phyloP scores from a whole-genome alignment of 2,797 vertebrate species.

The Simalia tracyae region DNA sequence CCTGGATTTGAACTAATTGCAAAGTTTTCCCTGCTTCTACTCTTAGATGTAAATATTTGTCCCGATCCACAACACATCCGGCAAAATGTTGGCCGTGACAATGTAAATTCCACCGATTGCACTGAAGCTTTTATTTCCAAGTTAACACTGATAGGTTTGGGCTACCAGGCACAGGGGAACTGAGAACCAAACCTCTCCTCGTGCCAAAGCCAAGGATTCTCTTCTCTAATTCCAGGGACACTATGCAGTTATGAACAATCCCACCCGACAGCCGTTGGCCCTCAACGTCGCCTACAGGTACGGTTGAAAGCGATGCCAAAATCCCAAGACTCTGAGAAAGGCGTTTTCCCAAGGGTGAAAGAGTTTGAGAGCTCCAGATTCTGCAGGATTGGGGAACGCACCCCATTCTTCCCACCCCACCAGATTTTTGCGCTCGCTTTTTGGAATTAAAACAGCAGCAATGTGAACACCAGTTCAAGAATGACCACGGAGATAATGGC shows the following conservation, averaged over 20 bases:
- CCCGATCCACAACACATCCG: neutral
- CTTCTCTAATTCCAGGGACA: conserved; percentile 78
- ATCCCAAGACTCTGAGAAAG: neutral
- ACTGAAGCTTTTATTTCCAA: neutral
- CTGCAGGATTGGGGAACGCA: neutral
- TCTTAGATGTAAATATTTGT: neutral
- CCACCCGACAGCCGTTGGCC: conserved; percentile 91
- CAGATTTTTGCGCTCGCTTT: neutral
- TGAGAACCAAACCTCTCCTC: neutral
- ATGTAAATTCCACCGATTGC: neutral
- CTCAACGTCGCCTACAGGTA: conserved; percentile 94
- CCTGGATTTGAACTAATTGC: neutral
- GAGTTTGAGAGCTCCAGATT: neutral
- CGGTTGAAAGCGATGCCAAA: rapidly evolving
- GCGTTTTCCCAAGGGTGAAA: rapidly evolving
- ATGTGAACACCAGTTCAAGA: neutral
- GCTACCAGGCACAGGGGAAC: neutral
- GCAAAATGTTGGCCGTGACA: neutral
- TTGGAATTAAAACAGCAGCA: neutral
- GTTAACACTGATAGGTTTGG: no score
- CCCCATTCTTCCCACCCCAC: neutral
- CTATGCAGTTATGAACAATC: conserved; percentile 97
- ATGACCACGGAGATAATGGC: neutral
- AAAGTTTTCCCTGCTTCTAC: rapidly evolving
- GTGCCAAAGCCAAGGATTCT: neutral